Percentiles rank a stretch among this genome's conserved stretches.
Evolutionary conservation across 2,888 invertebrate species (phyloP).

Genomic region (Cephonodes hylas): DNA sequence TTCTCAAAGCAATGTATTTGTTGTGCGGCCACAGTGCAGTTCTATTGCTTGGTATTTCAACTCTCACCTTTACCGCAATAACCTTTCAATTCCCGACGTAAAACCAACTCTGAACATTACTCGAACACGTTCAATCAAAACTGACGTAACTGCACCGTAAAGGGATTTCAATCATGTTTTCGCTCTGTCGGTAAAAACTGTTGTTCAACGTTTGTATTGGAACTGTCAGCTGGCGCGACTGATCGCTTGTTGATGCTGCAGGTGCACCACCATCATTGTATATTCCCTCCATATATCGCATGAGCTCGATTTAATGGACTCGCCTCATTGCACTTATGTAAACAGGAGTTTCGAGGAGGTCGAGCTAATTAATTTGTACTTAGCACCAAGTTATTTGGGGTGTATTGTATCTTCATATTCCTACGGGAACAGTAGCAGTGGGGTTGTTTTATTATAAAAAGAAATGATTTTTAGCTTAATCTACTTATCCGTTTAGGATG

Average conservation of each 20-base stretch:
- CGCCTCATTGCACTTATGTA: too few species aligned
- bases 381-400: too few species aligned
- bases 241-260: conserved; percentile 1
- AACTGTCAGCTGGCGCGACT: conserved; percentile 1
- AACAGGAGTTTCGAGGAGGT: too few species aligned
- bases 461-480: too few species aligned
- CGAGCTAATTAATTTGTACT: too few species aligned
- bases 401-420: too few species aligned
- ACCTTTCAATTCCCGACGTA: neutral
- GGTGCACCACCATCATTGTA: neutral
- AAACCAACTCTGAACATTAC: neutral
- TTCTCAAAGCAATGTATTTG: neutral
- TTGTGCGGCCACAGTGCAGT: neutral
- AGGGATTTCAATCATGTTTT: conserved; percentile 9
- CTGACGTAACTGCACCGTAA: neutral
- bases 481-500: too few species aligned
- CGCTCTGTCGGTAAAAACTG: conserved; percentile 1
- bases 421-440: too few species aligned
- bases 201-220: neutral
- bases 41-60: neutral
- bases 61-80: neutral
- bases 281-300: neutral
- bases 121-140: neutral
- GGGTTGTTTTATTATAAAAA: too few species aligned
- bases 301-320: neutral